A percentile compares a stretch with the other conserved stretches of the same genome.
Evolutionary conservation across 2,113 vertebrate species (phyloP).

Genomic region (Nibea coibor): DNA sequence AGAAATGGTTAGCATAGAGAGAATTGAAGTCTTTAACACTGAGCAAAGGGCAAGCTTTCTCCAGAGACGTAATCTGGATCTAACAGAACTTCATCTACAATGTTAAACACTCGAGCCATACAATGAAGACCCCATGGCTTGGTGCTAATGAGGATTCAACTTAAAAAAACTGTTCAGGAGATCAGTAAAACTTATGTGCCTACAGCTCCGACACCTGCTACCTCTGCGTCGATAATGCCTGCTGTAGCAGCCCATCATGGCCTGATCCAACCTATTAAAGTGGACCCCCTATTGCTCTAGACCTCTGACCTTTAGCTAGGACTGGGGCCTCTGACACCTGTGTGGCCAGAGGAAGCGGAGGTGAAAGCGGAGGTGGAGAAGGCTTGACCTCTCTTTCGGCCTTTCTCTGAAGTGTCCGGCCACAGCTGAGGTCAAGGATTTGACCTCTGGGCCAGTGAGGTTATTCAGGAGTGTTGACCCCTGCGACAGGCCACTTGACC

Average conservation of each 20-base stretch:
- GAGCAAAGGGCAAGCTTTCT: constrained; percentile 31
- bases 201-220: constrained; percentile 43
- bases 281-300: constrained; percentile 28
- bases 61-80: constrained; percentile 35
- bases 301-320: constrained; percentile 68
- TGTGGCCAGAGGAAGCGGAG: constrained; percentile 63
- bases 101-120: constrained; percentile 19
- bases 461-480: constrained; percentile 76
- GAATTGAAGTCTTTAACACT: constrained; percentile 21
- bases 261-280: constrained; percentile 47
- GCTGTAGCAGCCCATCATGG: constrained; percentile 37
- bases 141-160: background rate
- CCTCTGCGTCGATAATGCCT: constrained; percentile 23
- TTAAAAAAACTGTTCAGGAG: background rate
- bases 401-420: constrained; percentile 62
- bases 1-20: constrained; percentile 12
- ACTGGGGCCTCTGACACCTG: constrained; percentile 77
- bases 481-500: constrained; percentile 83
- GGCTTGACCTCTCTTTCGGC: constrained; percentile 72
- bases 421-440: constrained; percentile 74
- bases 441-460: constrained; percentile 61
- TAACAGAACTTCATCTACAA: constrained; percentile 17
- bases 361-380: constrained; percentile 63
- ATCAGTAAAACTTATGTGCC: constrained; percentile 33
- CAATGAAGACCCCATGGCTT: constrained; percentile 17